Evolutionary conservation across 1,140 invertebrate species (phyloP).

Genomic region (Protaetia brevitarsis): DNA sequence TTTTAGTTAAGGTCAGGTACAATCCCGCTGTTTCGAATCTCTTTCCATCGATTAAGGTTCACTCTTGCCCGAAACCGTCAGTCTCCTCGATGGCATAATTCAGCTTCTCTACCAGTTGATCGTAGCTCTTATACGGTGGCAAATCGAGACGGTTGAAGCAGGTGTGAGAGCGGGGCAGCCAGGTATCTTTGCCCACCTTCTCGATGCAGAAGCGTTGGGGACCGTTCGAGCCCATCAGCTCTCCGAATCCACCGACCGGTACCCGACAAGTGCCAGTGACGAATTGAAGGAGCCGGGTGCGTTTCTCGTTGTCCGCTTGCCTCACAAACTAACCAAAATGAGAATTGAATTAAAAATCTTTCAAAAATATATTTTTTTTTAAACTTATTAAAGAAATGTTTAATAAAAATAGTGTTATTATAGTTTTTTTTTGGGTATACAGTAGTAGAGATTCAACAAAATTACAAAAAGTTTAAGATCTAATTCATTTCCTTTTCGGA

Average conservation of each 20-base stretch:
- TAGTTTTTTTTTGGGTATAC: too few species aligned
- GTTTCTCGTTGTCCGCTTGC: constrained; percentile 92
- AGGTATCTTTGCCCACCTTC: constrained; percentile 99
- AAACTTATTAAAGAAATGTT: not conserved
- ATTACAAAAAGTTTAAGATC: too few species aligned
- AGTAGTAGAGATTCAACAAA: too few species aligned
- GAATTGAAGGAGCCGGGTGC: constrained; percentile 88
- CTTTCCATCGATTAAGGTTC: constrained; percentile 42
- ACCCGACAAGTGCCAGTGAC: constrained; percentile 96
- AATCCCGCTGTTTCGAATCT: not conserved
- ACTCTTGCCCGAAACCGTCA: constrained; percentile 99
- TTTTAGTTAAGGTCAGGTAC: not conserved
- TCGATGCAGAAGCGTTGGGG: constrained; percentile 99
- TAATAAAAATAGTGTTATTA: too few species aligned
- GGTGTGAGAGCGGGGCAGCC: constrained; percentile 94
- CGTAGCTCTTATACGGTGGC: constrained; percentile 94
- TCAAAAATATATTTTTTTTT: too few species aligned
- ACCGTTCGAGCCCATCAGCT: constrained; percentile 98
- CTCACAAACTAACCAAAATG: constrained; percentile 75
- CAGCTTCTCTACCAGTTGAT: constrained; percentile 93
- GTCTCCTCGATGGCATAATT: constrained; percentile 99
- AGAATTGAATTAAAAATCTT: not conserved
- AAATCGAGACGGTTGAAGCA: constrained; percentile 96
- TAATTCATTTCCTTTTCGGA: too few species aligned
- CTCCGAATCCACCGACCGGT: constrained; percentile 94